Conservation (phyloP, 2,797 vertebrate species). For the Premnoplex brunnescens region DNA sequence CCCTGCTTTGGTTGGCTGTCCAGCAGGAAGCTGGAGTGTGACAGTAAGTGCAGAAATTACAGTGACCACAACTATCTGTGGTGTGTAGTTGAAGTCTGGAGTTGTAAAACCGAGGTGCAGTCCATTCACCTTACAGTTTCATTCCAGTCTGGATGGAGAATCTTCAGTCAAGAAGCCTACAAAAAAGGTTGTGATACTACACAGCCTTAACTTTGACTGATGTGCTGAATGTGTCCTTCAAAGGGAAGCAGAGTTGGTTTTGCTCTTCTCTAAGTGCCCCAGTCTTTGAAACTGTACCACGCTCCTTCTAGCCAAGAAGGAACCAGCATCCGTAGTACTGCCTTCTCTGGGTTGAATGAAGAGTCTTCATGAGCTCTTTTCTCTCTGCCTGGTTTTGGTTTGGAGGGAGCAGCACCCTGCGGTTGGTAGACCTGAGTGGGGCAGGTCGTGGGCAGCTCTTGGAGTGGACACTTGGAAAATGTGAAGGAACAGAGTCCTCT, state of each 20-base stretch:
- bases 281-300: not conserved
- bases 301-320: not conserved
- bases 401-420: not conserved
- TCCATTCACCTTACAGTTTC: not conserved
- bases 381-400: not conserved
- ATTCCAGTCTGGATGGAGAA: not conserved
- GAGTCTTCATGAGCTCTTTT: not conserved
- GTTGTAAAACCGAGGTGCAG: not conserved
- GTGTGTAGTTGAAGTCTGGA: not conserved
- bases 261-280: not conserved
- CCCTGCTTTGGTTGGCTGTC: not conserved
- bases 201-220: not conserved
- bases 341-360: not conserved
- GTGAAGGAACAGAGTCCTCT: not conserved
- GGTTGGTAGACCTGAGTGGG: not conserved
- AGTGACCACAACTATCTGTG: rapidly evolving
- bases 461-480: not conserved
- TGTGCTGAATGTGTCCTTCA: not conserved
- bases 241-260: not conserved
- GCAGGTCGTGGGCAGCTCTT: not conserved
- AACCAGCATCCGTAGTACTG: not conserved
- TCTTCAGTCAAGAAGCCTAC: not conserved
- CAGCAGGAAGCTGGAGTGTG: not conserved
- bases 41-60: not conserved
- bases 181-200: not conserved